Conservation (phyloP, 2,797 vertebrate genomes). For the Molossus alvarezi region DNA sequence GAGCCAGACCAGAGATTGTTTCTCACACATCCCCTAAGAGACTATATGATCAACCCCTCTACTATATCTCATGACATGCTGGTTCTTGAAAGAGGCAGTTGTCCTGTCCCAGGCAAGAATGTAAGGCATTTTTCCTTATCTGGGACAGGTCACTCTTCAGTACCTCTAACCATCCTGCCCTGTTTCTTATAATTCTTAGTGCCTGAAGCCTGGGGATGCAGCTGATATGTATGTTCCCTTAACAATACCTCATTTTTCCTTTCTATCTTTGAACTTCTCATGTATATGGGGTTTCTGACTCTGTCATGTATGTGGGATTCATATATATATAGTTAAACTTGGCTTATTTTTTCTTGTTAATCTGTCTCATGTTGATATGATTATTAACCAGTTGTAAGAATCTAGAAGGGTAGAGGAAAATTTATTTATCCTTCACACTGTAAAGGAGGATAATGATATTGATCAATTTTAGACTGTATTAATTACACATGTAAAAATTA, state of each 20-base stretch:
- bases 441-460: constrained; percentile 14
- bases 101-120: neutral
- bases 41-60: neutral
- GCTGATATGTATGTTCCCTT: neutral
- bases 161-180: neutral
- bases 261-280: neutral
- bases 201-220: neutral
- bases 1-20: neutral
- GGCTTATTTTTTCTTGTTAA: neutral
- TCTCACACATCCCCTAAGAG: neutral
- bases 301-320: neutral
- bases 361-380: neutral
- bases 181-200: neutral
- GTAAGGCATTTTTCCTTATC: neutral
- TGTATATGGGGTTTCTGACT: neutral
- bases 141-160: neutral
- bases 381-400: constrained; percentile 15
- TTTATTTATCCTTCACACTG: neutral
- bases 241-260: neutral
- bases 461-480: constrained; percentile 52
- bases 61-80: neutral
- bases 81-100: neutral
- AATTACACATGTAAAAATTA: constrained; percentile 9
- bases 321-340: neutral
- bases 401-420: neutral